phyloP scores from a whole-genome alignment of 1,140 invertebrate genomes.

The Apis laboriosa region DNA sequence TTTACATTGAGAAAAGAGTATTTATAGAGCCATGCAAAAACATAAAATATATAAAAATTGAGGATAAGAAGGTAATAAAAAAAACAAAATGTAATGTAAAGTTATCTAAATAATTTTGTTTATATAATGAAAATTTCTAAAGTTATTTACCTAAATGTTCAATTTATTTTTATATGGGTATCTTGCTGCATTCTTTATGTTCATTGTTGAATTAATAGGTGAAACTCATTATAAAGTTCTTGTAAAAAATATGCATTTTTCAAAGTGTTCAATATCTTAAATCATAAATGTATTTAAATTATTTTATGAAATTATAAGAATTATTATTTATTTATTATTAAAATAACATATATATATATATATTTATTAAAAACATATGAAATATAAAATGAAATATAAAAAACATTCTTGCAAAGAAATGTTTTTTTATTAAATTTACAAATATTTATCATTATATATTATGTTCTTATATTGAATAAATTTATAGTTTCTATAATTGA shows the following conservation, averaged over 20 bases:
- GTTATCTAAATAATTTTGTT: not conserved
- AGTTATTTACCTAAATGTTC: constrained; percentile 33
- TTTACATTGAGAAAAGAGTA: not conserved
- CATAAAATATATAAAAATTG: not conserved
- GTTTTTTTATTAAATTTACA: not conserved
- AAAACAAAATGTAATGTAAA: not conserved
- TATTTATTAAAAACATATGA: not conserved
- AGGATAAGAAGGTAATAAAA: not conserved
- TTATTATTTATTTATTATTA: not conserved
- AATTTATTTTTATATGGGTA: constrained; percentile 20
- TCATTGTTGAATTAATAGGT: constrained; percentile 21
- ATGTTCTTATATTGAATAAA: not conserved
- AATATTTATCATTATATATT: constrained; percentile 31
- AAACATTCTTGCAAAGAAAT: not conserved
- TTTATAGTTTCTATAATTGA: not conserved
- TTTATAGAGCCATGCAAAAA: constrained; percentile 4
- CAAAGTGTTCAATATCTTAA: constrained; percentile 18
- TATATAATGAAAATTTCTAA: constrained; percentile 8
- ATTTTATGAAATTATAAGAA: constrained; percentile 3
- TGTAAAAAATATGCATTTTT: constrained; percentile 23
- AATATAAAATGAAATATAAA: not conserved
- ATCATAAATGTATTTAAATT: constrained; percentile 8
- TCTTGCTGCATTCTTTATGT: constrained; percentile 28
- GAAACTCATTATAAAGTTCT: constrained; percentile 18
- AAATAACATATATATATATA: not conserved